A percentile compares a stretch with the other conserved stretches of the same genome.
phyloP scores from a whole-genome alignment of 2,113 vertebrate species.

The Thunnus thynnus region DNA sequence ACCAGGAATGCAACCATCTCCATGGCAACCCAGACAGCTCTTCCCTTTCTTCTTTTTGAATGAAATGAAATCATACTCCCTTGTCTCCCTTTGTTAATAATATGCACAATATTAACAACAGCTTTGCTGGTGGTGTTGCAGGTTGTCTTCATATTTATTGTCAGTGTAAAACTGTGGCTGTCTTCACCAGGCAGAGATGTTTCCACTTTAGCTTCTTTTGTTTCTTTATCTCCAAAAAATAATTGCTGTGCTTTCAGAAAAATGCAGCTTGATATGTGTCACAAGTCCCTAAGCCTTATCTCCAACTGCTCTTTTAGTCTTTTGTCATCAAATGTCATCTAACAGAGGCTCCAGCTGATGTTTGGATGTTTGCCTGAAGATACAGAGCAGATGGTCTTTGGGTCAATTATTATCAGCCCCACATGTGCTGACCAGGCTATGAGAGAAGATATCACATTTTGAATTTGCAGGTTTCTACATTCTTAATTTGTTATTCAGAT shows the following conservation, averaged over 20 bases:
- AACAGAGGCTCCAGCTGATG: neutral
- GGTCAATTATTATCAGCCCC: slow-evolving; percentile 6
- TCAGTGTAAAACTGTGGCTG: slow-evolving; percentile 24
- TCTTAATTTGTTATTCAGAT: slow-evolving; percentile 14
- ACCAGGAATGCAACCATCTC: slow-evolving; percentile 44
- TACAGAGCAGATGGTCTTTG: neutral
- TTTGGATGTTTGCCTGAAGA: neutral
- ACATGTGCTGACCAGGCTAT: neutral
- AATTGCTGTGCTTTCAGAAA: slow-evolving; percentile 19
- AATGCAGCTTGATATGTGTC: slow-evolving; percentile 10
- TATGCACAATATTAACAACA: slow-evolving; percentile 37
- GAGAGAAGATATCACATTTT: slow-evolving; percentile 5
- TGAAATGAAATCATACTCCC: slow-evolving; percentile 50
- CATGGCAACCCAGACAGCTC: slow-evolving; percentile 62
- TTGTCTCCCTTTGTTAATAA: slow-evolving; percentile 63
- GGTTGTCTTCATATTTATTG: slow-evolving; percentile 19
- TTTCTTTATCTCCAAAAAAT: slow-evolving; percentile 33
- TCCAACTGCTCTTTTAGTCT: slow-evolving; percentile 10
- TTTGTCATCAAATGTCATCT: slow-evolving; percentile 6
- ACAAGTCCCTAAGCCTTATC: slow-evolving; percentile 1
- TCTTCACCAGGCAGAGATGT: slow-evolving; percentile 8
- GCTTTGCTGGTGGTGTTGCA: slow-evolving; percentile 8
- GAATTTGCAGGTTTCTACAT: slow-evolving; percentile 7
- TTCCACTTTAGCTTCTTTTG: slow-evolving; percentile 34
- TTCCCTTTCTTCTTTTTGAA: slow-evolving; percentile 49